Evolutionary conservation across 2,888 invertebrate genomes (phyloP).

Genomic region (Phlogophora meticulosa): DNA sequence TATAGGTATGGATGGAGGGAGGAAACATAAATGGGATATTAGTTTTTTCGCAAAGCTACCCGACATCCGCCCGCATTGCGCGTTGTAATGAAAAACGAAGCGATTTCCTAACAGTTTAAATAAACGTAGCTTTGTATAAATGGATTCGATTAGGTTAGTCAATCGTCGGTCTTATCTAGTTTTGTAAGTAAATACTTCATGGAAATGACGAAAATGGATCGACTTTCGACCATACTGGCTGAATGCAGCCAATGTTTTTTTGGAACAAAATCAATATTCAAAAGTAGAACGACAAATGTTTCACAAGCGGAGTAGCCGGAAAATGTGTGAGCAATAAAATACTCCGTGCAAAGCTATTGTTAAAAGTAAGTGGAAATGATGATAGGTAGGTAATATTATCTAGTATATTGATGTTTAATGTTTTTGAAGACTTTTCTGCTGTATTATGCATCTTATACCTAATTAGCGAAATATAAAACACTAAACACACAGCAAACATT

Average conservation of each 20-base stretch:
- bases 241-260: background rate
- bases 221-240: background rate
- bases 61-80: slow-evolving; percentile 78
- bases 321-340: background rate
- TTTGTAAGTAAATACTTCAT: slow-evolving; percentile 13
- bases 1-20: slow-evolving; percentile 73
- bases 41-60: slow-evolving; percentile 86
- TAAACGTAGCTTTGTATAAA: slow-evolving; percentile 64
- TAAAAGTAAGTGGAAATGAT: too few species aligned
- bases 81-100: slow-evolving; percentile 87
- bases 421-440: too few species aligned
- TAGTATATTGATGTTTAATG: too few species aligned
- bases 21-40: slow-evolving; percentile 87
- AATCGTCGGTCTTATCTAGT: slow-evolving; percentile 19
- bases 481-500: too few species aligned
- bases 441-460: too few species aligned
- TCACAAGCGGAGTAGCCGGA: background rate
- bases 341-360: background rate
- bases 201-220: background rate
- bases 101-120: slow-evolving; percentile 80
- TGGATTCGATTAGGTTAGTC: slow-evolving; percentile 48
- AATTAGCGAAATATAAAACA: too few species aligned
- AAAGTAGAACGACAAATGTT: background rate
- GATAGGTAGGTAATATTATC: too few species aligned
- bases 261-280: background rate